Conservation (phyloP, 2,888 invertebrate genomes). For the Pegoplata infirma region DNA sequence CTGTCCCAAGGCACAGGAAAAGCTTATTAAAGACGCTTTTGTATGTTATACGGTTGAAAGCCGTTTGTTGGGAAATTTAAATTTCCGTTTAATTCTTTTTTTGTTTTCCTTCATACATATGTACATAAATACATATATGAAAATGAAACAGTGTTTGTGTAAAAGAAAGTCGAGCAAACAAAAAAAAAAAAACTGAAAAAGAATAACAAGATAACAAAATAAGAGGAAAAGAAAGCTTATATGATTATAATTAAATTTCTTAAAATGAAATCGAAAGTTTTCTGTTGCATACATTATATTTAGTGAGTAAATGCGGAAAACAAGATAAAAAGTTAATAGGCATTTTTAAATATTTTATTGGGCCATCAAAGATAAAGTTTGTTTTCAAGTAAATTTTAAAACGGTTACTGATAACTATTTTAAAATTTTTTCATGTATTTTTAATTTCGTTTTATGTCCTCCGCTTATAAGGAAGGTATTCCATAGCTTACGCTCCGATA, state of each 20-base stretch:
- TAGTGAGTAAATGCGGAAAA: too few relatives aligned
- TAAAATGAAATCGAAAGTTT: background rate
- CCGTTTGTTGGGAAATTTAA: slow-evolving; percentile 29
- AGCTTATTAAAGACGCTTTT: slow-evolving; percentile 41
- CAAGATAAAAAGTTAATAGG: background rate
- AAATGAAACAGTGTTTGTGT: background rate
- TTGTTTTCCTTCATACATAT: background rate
- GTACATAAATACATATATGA: background rate
- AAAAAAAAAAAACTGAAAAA: background rate
- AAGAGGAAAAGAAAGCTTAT: background rate
- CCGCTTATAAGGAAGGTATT: too few relatives aligned
- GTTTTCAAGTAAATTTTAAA: too few relatives aligned
- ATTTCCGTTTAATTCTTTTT: slow-evolving; percentile 19
- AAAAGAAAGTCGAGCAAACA: too few relatives aligned
- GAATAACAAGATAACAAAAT: background rate
- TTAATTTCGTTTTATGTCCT: too few relatives aligned
- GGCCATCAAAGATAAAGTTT: too few relatives aligned
- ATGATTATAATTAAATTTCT: background rate
- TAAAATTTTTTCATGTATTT: too few relatives aligned
- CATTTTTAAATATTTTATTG: background rate
- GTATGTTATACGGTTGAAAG: slow-evolving; percentile 9
- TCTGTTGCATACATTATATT: background rate
- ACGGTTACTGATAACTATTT: too few relatives aligned
- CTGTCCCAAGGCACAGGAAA: slow-evolving; percentile 31
- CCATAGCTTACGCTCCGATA: too few relatives aligned